Conservation (phyloP, 1,140 invertebrate genomes). For the Lordiphosa collinella region DNA sequence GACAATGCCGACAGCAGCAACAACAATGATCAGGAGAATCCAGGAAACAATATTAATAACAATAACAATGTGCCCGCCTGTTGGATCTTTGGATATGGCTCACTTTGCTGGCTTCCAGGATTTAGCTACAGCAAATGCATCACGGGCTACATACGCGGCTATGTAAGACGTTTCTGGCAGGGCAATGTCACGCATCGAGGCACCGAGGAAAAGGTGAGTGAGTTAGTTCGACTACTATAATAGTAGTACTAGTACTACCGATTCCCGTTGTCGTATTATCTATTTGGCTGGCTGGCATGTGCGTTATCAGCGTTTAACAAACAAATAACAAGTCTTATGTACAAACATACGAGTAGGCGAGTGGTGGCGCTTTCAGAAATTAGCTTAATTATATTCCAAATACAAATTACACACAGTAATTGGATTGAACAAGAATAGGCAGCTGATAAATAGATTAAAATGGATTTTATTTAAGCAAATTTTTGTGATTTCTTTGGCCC, state of each 20-base stretch:
- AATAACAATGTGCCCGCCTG: conserved; percentile 50
- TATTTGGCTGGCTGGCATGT: conserved; percentile 22
- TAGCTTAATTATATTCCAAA: too few species aligned
- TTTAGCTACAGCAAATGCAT: conserved; percentile 87
- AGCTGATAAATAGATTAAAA: too few species aligned
- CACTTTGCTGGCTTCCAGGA: conserved; percentile 92
- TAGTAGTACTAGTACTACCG: too few species aligned
- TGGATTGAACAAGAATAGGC: too few species aligned
- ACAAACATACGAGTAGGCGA: background rate
- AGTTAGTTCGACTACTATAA: too few species aligned
- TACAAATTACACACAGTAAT: too few species aligned
- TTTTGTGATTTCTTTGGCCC: too few species aligned
- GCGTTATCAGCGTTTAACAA: conserved; percentile 40
- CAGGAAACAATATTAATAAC: conserved; percentile 14
- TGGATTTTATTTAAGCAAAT: too few species aligned
- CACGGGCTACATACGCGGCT: conserved; percentile 86
- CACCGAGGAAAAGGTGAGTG: conserved; percentile 86
- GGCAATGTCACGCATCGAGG: conserved; percentile 91
- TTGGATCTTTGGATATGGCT: conserved; percentile 94
- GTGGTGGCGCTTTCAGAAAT: too few species aligned
- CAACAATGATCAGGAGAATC: conserved; percentile 32
- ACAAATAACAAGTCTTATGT: conserved; percentile 37
- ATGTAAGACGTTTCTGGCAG: conserved; percentile 91
- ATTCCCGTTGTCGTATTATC: conserved; percentile 32
- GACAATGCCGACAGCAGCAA: conserved; percentile 28